phyloP scores from a whole-genome alignment of 2,888 invertebrate species.

The Perizoma flavofasciatum region DNA sequence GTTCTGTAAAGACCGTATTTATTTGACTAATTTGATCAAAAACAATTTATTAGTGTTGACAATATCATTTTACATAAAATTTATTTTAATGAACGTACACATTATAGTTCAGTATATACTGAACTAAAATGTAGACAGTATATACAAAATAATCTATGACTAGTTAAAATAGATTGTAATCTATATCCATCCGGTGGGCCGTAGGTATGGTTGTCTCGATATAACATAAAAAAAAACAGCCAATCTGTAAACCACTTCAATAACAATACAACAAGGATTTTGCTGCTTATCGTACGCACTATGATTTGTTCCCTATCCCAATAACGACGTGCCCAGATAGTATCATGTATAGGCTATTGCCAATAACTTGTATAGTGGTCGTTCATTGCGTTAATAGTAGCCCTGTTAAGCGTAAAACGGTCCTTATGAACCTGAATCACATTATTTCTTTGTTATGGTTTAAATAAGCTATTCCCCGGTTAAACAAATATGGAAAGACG shows the following conservation, averaged over 20 bases:
- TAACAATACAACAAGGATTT: conserved; percentile 39
- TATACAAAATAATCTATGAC: too few relatives aligned
- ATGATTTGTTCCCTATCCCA: conserved; percentile 60
- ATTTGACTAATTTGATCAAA: background rate
- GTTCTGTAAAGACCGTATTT: background rate
- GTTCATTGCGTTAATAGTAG: conserved; percentile 53
- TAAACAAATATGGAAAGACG: too few relatives aligned
- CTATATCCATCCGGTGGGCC: too few relatives aligned
- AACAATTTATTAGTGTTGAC: background rate
- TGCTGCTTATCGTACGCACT: conserved; percentile 55
- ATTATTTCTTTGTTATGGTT: background rate
- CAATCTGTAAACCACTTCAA: too few relatives aligned
- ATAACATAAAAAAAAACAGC: too few relatives aligned
- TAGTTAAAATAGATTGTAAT: too few relatives aligned
- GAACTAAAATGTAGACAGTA: too few relatives aligned
- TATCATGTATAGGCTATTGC: conserved; percentile 54
- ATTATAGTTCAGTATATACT: too few relatives aligned
- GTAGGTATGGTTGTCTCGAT: too few relatives aligned
- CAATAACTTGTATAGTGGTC: conserved; percentile 48
- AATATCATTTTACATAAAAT: background rate
- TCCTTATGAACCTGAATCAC: conserved; percentile 30
- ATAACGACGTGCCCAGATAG: conserved; percentile 55
- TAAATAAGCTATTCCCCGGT: background rate
- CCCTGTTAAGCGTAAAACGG: conserved; percentile 31
- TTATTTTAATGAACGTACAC: too few relatives aligned